Base-by-base conservation (phyloP, 2,888 invertebrate genomes). In the Nemoura dubitans region DNA sequence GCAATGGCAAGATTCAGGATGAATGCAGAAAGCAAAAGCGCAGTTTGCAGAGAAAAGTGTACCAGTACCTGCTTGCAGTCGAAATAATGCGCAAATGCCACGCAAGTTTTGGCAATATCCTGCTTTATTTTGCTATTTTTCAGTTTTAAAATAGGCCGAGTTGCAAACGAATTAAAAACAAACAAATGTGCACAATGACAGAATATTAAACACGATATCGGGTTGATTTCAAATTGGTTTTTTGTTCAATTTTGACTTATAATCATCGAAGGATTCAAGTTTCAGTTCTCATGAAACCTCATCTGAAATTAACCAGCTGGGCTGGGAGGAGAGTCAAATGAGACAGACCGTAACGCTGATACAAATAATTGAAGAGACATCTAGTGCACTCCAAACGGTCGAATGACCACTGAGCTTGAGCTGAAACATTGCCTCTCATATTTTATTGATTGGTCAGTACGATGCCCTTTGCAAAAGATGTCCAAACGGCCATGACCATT, bases 341-440 rank as follows among this genome's bases (percentile, higher is more conserved):
- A 36, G 10, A 36, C 36, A 14, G 26, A 78, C 25, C 27, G 7
- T 25, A 14, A 3, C 78, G 16, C 78, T 26, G 25, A n/a, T 78
- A 1, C 29, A 78, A 78, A 29, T 27, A 28, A 78, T 27, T 78
- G 78, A 78, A 21, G 78, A 78, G 78, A 78, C 78, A 78, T 78
- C 78, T 14, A 59, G 59, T 59, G 59, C 3, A 59, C 16, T 59
- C 59, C 3, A 78, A 78, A 78, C 14, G 27, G 78, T 78, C 16
- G 21, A 16, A 28, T 29, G 78, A 78, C 25, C 14, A 78, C 78
- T 59, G 1, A 59, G 59, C 3, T 16, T 2, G 59, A 14, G 25
- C 78, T 26, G 6, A 14, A 25, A 78, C 3, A 14, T 25, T 5
- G 27, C 59, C 59, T 59, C 59, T 59, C 21, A 16, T 59, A 7